Conservation (phyloP, 2,797 vertebrate genomes). For the Tenualosa thibaudeaui region DNA sequence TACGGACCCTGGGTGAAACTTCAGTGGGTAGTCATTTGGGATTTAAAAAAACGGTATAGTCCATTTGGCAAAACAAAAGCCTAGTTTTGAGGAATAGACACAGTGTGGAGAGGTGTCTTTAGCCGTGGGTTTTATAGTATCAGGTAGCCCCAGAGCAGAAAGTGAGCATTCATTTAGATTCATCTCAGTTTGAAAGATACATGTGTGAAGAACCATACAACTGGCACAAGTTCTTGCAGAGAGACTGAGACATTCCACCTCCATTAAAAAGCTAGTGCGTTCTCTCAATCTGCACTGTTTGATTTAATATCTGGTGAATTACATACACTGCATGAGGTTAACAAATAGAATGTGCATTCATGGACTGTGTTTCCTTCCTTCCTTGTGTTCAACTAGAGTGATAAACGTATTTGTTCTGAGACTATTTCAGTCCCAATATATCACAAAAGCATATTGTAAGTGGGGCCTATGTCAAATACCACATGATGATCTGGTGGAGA, state of each 20-base stretch:
- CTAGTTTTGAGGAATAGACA: neutral
- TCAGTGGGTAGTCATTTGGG: slow-evolving; percentile 4
- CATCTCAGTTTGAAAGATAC: neutral
- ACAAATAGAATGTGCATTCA: neutral
- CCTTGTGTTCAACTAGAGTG: neutral
- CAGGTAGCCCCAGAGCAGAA: neutral
- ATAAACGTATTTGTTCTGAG: neutral
- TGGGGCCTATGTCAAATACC: neutral
- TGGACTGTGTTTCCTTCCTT: neutral
- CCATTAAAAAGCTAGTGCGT: neutral
- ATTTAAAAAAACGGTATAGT: neutral
- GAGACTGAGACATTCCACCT: neutral
- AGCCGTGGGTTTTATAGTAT: neutral
- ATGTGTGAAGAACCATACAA: neutral
- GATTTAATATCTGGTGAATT: neutral
- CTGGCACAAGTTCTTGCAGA: neutral
- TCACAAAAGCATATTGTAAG: neutral
- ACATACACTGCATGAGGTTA: neutral
- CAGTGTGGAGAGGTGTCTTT: neutral
- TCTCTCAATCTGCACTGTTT: neutral
- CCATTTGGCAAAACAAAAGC: neutral
- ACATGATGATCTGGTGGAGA: neutral
- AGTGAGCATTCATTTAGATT: neutral
- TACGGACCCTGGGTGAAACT: slow-evolving; percentile 19
- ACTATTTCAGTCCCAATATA: neutral